These are phyloP conservation scores for Laothoe populi DNA, from an alignment of 2,888 invertebrate species.

Conservation along the genomic window DNA sequence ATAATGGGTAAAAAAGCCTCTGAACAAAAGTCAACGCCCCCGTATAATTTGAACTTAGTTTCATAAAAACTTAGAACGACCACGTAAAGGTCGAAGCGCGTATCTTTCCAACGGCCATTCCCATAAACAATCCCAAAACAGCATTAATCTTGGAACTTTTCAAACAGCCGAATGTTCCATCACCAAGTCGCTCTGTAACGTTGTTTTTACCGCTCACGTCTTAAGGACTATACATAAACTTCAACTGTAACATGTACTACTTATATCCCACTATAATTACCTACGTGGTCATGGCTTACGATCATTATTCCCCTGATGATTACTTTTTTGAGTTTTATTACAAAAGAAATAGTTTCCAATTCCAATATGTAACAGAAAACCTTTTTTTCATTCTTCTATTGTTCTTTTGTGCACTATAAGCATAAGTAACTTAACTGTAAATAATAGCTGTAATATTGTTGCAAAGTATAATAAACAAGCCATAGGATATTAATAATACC, in stretches of 20 bases:
- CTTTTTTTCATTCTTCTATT: conserved; percentile 1
- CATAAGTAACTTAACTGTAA: conserved; percentile 2
- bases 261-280: background rate
- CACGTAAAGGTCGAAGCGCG: conserved; percentile 5
- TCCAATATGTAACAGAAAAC: background rate
- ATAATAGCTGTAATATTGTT: conserved; percentile 17
- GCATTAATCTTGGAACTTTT: conserved; percentile 40
- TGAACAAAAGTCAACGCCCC: background rate
- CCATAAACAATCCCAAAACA: conserved; percentile 39
- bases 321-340: no score
- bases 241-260: conserved; percentile 6
- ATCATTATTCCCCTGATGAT: background rate
- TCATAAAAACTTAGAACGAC: conserved; percentile 12
- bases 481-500: conserved; percentile 14
- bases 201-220: conserved; percentile 24
- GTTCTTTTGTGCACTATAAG: background rate
- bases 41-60: conserved; percentile 12
- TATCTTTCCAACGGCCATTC: conserved; percentile 24
- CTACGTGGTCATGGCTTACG: background rate
- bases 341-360: background rate
- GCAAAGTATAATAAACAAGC: conserved; percentile 9
- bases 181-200: conserved; percentile 27
- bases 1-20: background rate
- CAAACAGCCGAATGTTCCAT: conserved; percentile 35
- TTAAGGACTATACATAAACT: conserved; percentile 17